Conservation (phyloP, 2,888 invertebrate species). For the Mythimna albipuncta region DNA sequence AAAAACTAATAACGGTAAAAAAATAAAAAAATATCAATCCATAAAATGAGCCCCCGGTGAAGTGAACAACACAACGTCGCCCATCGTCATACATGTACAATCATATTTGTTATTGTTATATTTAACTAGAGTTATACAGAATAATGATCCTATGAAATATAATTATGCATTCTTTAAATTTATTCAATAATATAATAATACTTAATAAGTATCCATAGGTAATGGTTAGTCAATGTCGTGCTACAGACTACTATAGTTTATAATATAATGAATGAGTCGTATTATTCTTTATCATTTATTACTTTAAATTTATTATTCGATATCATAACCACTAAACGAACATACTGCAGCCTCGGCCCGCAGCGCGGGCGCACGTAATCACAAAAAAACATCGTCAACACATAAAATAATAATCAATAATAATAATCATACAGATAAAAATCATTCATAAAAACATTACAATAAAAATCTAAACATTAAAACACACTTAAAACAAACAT, state of each 20-base stretch:
- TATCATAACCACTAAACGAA: constrained; percentile 87
- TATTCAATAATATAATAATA: constrained; percentile 91
- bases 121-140: constrained; percentile 91
- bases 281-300: constrained; percentile 87
- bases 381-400: constrained; percentile 90
- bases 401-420: constrained; percentile 91
- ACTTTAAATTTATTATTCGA: constrained; percentile 88
- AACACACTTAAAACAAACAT: constrained; percentile 91
- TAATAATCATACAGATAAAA: constrained; percentile 91
- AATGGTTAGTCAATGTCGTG: constrained; percentile 90
- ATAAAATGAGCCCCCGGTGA: constrained; percentile 88
- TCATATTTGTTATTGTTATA: constrained; percentile 87
- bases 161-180: constrained; percentile 91
- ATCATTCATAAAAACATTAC: constrained; percentile 91
- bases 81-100: constrained; percentile 80
- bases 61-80: constrained; percentile 76
- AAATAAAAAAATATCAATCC: constrained; percentile 90
- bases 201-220: constrained; percentile 91
- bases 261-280: constrained; percentile 89
- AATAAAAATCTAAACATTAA: constrained; percentile 91
- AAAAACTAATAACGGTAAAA: constrained; percentile 90
- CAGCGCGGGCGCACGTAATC: constrained; percentile 84
- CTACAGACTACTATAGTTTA: constrained; percentile 90
- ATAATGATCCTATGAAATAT: constrained; percentile 92
- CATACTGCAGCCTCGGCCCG: constrained; percentile 87